Conservation (phyloP, 2,888 invertebrate genomes). For the Oscheius sp. region DNA sequence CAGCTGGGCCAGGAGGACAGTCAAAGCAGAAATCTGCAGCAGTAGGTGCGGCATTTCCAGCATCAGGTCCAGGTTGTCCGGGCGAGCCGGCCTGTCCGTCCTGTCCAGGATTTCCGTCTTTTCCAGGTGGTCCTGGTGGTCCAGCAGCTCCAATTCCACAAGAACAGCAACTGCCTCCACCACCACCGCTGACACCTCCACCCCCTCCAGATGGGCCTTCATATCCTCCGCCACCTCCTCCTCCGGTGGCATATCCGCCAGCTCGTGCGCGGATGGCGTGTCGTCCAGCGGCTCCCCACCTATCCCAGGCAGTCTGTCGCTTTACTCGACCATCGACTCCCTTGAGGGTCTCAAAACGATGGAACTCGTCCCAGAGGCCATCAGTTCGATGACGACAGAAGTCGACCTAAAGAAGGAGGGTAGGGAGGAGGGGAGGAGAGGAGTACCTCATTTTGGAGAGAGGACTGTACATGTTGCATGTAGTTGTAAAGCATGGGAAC, state of each 20-base stretch:
- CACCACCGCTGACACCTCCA: conserved; percentile 28
- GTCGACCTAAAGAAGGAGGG: conserved; percentile 36
- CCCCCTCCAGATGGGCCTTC: conserved; percentile 31
- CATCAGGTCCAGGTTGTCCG: conserved; percentile 55
- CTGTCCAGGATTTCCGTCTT: conserved; percentile 64
- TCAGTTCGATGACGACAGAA: conserved; percentile 61
- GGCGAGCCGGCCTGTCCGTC: conserved; percentile 58
- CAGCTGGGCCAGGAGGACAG: conserved; percentile 64
- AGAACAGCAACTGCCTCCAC: conserved; percentile 58
- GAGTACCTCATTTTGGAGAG: conserved; percentile 63
- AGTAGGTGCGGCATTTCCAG: conserved; percentile 49
- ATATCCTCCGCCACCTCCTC: conserved; percentile 44
- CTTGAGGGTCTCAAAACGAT: conserved; percentile 56
- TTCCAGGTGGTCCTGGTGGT: conserved; percentile 61
- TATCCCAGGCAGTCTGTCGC: conserved; percentile 39
- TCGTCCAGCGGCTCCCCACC: conserved; percentile 29
- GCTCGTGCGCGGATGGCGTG: conserved; percentile 37
- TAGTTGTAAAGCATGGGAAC: conserved; percentile 73
- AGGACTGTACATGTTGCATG: conserved; percentile 70
- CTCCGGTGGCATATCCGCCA: conserved; percentile 51
- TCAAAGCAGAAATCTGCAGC: conserved; percentile 62
- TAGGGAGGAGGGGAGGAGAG: conserved; percentile 1
- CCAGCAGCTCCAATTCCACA: conserved; percentile 65
- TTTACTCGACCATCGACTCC: conserved; percentile 49
- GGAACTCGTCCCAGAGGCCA: conserved; percentile 65